Conservation (phyloP, 1,140 invertebrate genomes). For the Tetragonula clypearis region DNA sequence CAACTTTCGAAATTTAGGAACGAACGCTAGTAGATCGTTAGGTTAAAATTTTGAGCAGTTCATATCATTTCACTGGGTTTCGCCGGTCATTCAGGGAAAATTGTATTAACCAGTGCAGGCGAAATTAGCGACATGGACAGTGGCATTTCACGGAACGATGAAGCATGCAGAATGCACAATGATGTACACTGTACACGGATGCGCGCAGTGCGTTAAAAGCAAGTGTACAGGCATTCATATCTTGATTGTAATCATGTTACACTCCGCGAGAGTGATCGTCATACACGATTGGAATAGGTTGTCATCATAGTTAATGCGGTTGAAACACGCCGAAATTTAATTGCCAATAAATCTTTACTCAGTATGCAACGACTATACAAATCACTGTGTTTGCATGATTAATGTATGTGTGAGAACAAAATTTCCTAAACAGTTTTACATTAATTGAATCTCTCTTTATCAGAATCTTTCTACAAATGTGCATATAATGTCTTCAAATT, state of each 20-base stretch:
- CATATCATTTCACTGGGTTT: not conserved
- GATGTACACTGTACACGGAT: not conserved
- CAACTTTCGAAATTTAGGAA: not conserved
- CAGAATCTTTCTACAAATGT: no score
- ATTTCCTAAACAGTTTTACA: no score
- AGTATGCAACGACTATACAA: no score
- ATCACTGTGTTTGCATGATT: no score
- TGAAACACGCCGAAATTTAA: not conserved
- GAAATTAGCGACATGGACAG: not conserved
- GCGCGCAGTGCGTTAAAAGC: not conserved
- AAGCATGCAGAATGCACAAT: not conserved
- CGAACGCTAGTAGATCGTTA: not conserved
- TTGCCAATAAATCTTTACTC: not conserved
- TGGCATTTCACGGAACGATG: constrained; percentile 2
- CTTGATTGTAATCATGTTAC: constrained; percentile 12
- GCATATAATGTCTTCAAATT: no score
- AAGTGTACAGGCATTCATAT: constrained; percentile 5
- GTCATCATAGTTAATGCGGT: not conserved
- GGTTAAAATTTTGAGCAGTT: not conserved
- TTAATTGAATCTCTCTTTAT: no score
- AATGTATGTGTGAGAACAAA: no score
- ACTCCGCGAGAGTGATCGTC: constrained; percentile 6
- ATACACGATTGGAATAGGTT: constrained; percentile 7
- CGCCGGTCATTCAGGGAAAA: not conserved
- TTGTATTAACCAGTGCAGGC: not conserved